Evolutionary conservation across 2,113 vertebrate genomes (phyloP).

Genomic region (Sturnus vulgaris): DNA sequence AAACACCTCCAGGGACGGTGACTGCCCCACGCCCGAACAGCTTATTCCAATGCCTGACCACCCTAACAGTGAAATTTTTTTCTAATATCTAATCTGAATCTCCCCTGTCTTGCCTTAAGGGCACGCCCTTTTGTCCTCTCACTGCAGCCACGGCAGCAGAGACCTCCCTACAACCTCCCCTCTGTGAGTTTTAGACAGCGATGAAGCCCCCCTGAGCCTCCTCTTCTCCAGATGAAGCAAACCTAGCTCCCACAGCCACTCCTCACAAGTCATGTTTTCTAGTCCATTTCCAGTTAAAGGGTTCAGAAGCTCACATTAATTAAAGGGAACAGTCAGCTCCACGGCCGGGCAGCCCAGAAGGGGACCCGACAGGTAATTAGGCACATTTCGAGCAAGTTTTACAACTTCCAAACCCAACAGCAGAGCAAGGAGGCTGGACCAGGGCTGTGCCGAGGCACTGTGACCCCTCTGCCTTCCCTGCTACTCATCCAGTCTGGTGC

Average conservation of each 20-base stretch:
- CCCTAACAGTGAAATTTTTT: not conserved
- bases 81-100: not conserved
- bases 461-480: not conserved
- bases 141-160: not conserved
- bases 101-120: too few species aligned
- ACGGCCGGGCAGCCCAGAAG: not conserved
- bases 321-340: not conserved
- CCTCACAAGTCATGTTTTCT: not conserved
- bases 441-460: not conserved
- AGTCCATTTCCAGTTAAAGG: not conserved
- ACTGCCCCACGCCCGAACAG: too few species aligned
- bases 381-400: not conserved
- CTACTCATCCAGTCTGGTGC: not conserved
- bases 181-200: not conserved
- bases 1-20: not conserved
- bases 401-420: not conserved
- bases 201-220: accelerated
- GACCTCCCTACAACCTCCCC: not conserved
- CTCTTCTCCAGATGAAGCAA: not conserved
- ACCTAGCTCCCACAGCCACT: not conserved
- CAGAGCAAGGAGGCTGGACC: not conserved
- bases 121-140: too few species aligned
- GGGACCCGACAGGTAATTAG: not conserved
- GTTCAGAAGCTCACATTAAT: not conserved
- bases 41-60: too few species aligned